Percentiles rank a stretch among this genome's conserved stretches.
These are phyloP conservation scores for Acipenser transmontanus DNA, from an alignment of 2,797 vertebrate species.

Conservation along the genomic window DNA sequence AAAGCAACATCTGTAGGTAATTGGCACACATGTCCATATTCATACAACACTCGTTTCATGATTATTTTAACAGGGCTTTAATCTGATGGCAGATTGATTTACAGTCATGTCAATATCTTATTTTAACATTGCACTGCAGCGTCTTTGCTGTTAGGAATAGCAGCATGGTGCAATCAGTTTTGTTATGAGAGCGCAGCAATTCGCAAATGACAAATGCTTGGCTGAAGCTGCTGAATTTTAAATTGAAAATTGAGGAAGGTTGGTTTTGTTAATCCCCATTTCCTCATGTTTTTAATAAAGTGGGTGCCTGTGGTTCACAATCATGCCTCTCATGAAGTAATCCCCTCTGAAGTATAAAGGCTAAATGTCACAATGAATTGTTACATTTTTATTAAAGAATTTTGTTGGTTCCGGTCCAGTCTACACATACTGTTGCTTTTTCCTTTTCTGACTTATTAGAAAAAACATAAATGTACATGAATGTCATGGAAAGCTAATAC, in stretches of 20 bases:
- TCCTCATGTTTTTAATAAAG: constrained; percentile 69
- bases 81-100: background rate
- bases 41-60: background rate
- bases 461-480: constrained; percentile 10
- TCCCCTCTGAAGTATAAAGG: constrained; percentile 46
- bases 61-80: background rate
- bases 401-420: constrained; percentile 40
- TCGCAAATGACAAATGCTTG: constrained; percentile 56
- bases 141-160: background rate
- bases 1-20: background rate
- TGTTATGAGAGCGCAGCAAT: constrained; percentile 45
- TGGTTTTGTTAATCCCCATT: constrained; percentile 66
- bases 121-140: background rate
- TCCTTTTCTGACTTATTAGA: constrained; percentile 20
- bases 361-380: constrained; percentile 44
- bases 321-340: constrained; percentile 41
- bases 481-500: constrained; percentile 4
- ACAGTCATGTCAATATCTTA: background rate
- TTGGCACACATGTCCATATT: background rate
- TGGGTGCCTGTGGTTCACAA: constrained; percentile 55
- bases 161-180: background rate
- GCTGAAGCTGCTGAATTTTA: constrained; percentile 51
- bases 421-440: constrained; percentile 27
- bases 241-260: constrained; percentile 65
- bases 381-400: constrained; percentile 33